Conservation (phyloP, 2,888 invertebrate species). For the Punctoribates punctum region DNA sequence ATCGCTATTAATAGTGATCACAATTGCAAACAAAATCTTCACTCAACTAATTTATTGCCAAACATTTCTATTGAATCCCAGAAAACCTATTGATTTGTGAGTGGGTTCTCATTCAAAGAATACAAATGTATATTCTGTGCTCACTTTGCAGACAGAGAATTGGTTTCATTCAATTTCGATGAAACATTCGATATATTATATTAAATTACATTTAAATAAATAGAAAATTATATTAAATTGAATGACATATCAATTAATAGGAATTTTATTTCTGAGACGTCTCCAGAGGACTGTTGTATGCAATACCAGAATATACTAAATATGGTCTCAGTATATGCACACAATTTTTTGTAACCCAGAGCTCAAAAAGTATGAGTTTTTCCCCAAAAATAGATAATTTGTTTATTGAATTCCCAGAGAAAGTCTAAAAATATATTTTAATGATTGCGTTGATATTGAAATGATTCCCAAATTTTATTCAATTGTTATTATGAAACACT, state of each 20-base stretch:
- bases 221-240: constrained; percentile 3
- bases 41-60: background rate
- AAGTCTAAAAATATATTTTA: background rate
- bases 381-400: too few relatives aligned
- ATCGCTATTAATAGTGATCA: background rate
- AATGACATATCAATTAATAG: background rate
- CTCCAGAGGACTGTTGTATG: background rate
- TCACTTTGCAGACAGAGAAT: too few relatives aligned
- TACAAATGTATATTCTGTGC: too few relatives aligned
- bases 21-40: constrained; percentile 16
- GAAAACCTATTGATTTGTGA: background rate
- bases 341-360: too few relatives aligned
- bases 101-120: too few relatives aligned
- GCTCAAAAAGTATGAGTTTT: too few relatives aligned
- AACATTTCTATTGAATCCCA: constrained; percentile 11
- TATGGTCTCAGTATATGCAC: too few relatives aligned
- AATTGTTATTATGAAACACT: too few relatives aligned
- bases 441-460: constrained; percentile 1
- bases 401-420: background rate
- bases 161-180: too few relatives aligned
- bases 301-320: background rate
- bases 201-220: background rate
- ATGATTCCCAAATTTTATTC: background rate
- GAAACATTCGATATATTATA: too few relatives aligned
- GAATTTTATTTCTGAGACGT: background rate